A percentile compares a stretch with the other conserved stretches of the same genome.
These are phyloP conservation scores for Lottia gigantea DNA, from an alignment of 2,888 invertebrate species.

Conservation along the genomic window DNA sequence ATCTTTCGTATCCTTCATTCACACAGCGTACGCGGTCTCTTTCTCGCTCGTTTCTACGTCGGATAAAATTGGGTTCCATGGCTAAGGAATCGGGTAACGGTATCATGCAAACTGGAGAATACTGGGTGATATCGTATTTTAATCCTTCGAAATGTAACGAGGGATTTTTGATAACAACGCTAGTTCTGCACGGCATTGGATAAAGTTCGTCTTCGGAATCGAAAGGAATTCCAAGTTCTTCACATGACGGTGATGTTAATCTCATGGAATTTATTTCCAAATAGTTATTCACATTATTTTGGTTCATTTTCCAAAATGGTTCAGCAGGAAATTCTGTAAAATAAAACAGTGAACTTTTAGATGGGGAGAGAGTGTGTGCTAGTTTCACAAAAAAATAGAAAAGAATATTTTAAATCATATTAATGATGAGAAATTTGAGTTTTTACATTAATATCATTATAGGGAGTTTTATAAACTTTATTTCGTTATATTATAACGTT, in stretches of 20 bases:
- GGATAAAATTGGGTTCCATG: constrained; percentile 59
- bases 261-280: constrained; percentile 24
- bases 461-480: too few relatives aligned
- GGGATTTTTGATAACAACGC: constrained; percentile 34
- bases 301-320: too few relatives aligned
- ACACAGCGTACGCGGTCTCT: constrained; percentile 66
- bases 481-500: too few relatives aligned
- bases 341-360: too few relatives aligned
- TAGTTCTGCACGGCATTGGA: constrained; percentile 21
- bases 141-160: constrained; percentile 39
- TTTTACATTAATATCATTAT: too few relatives aligned
- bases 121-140: constrained; percentile 48
- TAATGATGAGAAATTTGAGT: too few relatives aligned
- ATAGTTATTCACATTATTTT: constrained; percentile 6
- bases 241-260: constrained; percentile 56
- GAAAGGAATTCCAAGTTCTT: constrained; percentile 58
- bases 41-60: constrained; percentile 65
- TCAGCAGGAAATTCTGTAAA: too few relatives aligned
- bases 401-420: too few relatives aligned
- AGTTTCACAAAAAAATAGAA: too few relatives aligned
- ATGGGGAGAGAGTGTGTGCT: too few relatives aligned
- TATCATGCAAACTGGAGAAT: constrained; percentile 60
- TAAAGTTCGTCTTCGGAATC: constrained; percentile 34
- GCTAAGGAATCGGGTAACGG: constrained; percentile 56
- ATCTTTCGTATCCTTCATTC: constrained; percentile 63